A percentile compares a stretch with the other conserved stretches of the same genome.
Evolutionary conservation across 2,113 vertebrate species (phyloP).

Genomic region (Mastomys natalensis): DNA sequence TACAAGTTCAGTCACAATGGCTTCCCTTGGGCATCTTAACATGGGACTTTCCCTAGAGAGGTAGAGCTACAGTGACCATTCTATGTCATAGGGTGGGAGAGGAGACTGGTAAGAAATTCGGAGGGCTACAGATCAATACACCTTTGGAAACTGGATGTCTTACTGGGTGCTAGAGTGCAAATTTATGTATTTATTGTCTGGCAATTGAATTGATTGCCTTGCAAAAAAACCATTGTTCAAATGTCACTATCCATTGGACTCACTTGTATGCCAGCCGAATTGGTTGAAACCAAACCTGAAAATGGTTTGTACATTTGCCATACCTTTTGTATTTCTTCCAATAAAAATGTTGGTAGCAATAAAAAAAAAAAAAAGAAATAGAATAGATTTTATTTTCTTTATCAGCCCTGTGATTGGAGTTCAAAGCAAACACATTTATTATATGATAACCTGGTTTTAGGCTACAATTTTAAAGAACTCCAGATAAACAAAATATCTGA

Average conservation of each 20-base stretch:
- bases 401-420: background rate
- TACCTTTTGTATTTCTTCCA: constrained; percentile 81
- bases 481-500: background rate
- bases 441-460: background rate
- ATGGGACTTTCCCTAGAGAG: constrained; percentile 65
- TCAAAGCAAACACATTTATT: background rate
- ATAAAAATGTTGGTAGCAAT: constrained; percentile 78
- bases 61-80: constrained; percentile 59
- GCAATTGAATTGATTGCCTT: constrained; percentile 82
- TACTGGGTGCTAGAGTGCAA: constrained; percentile 88
- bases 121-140: constrained; percentile 82
- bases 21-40: constrained; percentile 56
- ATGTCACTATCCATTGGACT: constrained; percentile 80
- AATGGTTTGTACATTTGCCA: constrained; percentile 83
- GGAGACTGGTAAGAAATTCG: constrained; percentile 71
- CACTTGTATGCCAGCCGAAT: constrained; percentile 79
- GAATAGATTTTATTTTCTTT: background rate
- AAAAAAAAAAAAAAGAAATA: constrained; percentile 63
- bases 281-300: constrained; percentile 78
- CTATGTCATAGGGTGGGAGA: background rate
- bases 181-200: constrained; percentile 88
- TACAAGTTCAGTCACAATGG: background rate
- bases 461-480: background rate
- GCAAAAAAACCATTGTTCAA: constrained; percentile 80
- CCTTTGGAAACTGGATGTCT: constrained; percentile 87